Conservation (phyloP, 2,888 invertebrate species). For the Plemyria rubiginata region DNA sequence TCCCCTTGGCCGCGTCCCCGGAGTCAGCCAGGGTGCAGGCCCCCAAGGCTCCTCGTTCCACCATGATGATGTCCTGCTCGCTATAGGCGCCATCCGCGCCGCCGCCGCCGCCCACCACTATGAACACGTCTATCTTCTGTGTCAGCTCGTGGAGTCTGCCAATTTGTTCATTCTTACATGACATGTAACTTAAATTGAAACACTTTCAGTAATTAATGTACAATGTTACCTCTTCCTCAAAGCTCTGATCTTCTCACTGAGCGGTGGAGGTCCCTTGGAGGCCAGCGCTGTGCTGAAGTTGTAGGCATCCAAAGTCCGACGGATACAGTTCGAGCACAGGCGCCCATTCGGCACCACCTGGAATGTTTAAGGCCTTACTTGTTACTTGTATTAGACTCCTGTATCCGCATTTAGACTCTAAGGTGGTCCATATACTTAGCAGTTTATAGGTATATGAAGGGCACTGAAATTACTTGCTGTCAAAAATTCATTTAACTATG, state of each 20-base stretch:
- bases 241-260: constrained; percentile 75
- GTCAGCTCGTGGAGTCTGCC: constrained; percentile 69
- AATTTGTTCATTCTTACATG: neutral
- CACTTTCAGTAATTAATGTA: neutral
- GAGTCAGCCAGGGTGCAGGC: constrained; percentile 67
- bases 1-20: constrained; percentile 61
- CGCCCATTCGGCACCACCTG: constrained; percentile 72
- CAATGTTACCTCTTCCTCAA: constrained; percentile 56
- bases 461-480: no score
- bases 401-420: no score
- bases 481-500: no score
- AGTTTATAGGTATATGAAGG: no score
- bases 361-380: neutral
- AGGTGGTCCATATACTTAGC: no score
- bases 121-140: constrained; percentile 78
- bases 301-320: constrained; percentile 67
- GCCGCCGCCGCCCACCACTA: constrained; percentile 72
- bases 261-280: constrained; percentile 59
- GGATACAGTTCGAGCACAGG: constrained; percentile 64
- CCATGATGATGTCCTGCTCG: constrained; percentile 79
- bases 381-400: no score
- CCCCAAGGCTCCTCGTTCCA: constrained; percentile 69
- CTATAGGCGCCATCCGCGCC: constrained; percentile 66
- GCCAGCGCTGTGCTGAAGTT: constrained; percentile 64
- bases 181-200: no score